phyloP scores from a whole-genome alignment of 2,888 invertebrate species.

The Frankliniella intonsa region DNA sequence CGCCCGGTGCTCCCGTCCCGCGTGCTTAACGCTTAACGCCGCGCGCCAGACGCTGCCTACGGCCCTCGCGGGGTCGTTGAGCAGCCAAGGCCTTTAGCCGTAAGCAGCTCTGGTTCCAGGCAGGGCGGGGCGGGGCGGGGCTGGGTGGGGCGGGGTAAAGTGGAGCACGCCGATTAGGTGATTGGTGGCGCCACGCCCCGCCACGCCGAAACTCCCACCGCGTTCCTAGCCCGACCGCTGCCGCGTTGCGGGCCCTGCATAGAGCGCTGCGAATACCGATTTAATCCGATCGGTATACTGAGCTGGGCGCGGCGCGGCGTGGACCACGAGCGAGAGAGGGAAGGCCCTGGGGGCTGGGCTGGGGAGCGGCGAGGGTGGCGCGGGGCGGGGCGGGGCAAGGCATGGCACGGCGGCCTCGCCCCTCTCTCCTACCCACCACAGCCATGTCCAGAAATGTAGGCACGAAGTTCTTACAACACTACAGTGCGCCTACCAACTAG shows the following conservation, averaged over 20 bases:
- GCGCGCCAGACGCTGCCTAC: no score
- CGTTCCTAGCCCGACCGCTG: no score
- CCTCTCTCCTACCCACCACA: no score
- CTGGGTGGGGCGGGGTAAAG: background rate
- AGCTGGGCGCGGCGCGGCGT: background rate
- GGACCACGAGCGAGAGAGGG: background rate
- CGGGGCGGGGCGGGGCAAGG: background rate
- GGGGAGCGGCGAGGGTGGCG: background rate
- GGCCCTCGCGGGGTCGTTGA: no score
- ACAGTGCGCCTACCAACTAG: no score
- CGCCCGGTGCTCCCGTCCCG: no score
- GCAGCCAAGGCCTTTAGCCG: no score
- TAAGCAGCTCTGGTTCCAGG: background rate
- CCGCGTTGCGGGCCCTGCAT: background rate
- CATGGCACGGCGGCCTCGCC: background rate
- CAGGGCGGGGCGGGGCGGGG: background rate
- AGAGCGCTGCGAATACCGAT: no score
- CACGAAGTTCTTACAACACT: no score
- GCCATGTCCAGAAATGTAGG: no score
- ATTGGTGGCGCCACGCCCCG: background rate
- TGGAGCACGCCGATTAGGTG: conserved; percentile 15
- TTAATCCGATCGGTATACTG: no score
- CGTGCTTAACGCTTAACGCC: no score
- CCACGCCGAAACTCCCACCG: background rate
- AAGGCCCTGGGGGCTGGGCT: background rate